Evolutionary conservation across 2,113 vertebrate species (phyloP).

Genomic region (Fregata magnificens): DNA sequence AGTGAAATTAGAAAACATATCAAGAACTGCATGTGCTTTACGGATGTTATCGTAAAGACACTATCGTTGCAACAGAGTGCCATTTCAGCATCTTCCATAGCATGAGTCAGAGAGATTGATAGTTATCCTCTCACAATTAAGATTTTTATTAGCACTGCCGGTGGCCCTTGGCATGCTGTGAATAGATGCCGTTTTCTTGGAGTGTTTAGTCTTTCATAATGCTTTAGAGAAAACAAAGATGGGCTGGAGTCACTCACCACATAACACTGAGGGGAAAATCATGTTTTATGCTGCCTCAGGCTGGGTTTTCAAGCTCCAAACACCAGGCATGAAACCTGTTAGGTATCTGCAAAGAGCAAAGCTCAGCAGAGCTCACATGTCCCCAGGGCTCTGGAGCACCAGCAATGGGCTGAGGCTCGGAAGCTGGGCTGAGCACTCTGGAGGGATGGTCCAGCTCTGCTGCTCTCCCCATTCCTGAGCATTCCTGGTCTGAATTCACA

Average conservation of each 20-base stretch:
- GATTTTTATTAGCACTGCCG: conserved; percentile 21
- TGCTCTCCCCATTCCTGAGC: not conserved
- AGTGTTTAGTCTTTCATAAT: conserved; percentile 11
- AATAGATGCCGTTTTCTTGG: conserved; percentile 36
- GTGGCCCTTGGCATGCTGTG: conserved; percentile 24
- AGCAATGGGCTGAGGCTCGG: not conserved
- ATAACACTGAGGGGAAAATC: not conserved
- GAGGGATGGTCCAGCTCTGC: not conserved
- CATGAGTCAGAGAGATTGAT: conserved; percentile 48
- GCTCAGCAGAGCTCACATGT: not conserved
- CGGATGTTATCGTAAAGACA: not conserved
- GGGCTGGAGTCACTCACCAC: not conserved
- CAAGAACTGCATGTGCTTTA: not conserved
- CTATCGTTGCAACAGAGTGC: not conserved
- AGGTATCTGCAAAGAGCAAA: accelerated
- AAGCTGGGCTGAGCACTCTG: not conserved
- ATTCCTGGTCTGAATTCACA: not conserved
- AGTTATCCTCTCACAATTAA: conserved; percentile 40
- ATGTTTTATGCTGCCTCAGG: not conserved
- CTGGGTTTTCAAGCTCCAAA: not conserved
- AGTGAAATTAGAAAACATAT: not conserved
- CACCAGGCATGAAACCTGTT: not conserved
- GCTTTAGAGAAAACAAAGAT: conserved; percentile 9
- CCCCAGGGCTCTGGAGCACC: not conserved
- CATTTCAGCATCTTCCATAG: conserved; percentile 54